Percentiles rank a stretch among this genome's conserved stretches.
These are phyloP conservation scores for Morone chrysops DNA, from an alignment of 2,113 vertebrate species.

Conservation along the genomic window DNA sequence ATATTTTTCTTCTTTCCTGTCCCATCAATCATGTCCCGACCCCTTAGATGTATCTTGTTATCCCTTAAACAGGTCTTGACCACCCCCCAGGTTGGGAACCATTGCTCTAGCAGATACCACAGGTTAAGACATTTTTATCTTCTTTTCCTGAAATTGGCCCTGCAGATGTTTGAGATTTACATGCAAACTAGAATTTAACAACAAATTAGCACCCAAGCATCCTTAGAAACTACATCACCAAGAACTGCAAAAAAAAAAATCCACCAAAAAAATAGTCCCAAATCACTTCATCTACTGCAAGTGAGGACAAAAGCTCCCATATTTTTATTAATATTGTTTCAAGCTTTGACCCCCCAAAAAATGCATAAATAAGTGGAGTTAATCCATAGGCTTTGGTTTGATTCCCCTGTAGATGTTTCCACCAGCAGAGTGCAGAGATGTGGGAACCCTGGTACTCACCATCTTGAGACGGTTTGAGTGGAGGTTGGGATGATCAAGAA, in stretches of 20 bases:
- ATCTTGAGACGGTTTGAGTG: constrained; percentile 80
- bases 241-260: constrained; percentile 6
- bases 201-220: constrained; percentile 5
- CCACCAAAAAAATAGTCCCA: constrained; percentile 7
- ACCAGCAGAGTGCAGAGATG: constrained; percentile 46
- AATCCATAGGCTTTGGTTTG: constrained; percentile 51
- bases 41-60: neutral
- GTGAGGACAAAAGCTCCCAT: constrained; percentile 1
- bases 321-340: constrained; percentile 6
- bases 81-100: neutral
- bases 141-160: neutral
- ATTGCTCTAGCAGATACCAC: neutral
- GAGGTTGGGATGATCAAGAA: constrained; percentile 81
- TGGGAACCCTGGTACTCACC: constrained; percentile 82
- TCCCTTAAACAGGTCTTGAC: neutral
- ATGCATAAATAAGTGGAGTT: constrained; percentile 18
- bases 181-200: neutral
- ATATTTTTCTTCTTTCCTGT: neutral
- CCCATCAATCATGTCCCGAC: neutral
- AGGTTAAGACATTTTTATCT: neutral
- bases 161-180: neutral
- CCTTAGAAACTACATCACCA: constrained; percentile 15
- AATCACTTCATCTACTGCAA: constrained; percentile 7
- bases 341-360: neutral
- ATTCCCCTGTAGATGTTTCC: constrained; percentile 46